These are phyloP conservation scores for Nineta flava DNA, from an alignment of 2,888 invertebrate genomes.

Conservation along the genomic window DNA sequence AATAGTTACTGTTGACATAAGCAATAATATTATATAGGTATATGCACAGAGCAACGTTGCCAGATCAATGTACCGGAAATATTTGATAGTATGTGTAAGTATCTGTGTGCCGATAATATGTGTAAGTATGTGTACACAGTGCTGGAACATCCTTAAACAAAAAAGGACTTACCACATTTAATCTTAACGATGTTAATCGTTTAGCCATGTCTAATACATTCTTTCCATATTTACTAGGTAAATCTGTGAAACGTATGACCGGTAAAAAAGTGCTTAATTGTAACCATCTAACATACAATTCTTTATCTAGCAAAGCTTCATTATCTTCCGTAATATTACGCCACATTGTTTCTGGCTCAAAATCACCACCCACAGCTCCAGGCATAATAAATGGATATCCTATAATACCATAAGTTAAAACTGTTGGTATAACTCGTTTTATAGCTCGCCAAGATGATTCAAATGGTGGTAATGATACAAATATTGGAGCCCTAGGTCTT, in stretches of 20 bases:
- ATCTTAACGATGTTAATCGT: slow-evolving; percentile 53
- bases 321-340: slow-evolving; percentile 30
- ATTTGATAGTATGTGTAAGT: too few species aligned
- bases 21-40: too few species aligned
- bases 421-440: slow-evolving; percentile 46
- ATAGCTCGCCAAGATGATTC: slow-evolving; percentile 70
- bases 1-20: too few species aligned
- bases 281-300: slow-evolving; percentile 79
- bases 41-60: too few species aligned
- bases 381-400: slow-evolving; percentile 90
- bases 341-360: slow-evolving; percentile 37
- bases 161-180: slow-evolving; percentile 51
- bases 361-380: slow-evolving; percentile 86
- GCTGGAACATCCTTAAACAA: too few species aligned
- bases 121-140: too few species aligned
- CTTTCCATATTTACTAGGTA: slow-evolving; percentile 77
- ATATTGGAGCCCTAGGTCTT: slow-evolving; percentile 69
- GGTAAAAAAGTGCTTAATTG: slow-evolving; percentile 83
- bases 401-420: slow-evolving; percentile 72
- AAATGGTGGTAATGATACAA: slow-evolving; percentile 71
- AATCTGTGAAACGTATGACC: slow-evolving; percentile 76
- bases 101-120: too few species aligned
- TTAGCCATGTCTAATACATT: slow-evolving; percentile 62
- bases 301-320: slow-evolving; percentile 43
- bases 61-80: too few species aligned